Conservation (phyloP, 1,140 invertebrate species). For the Drosophila ercepeae region DNA sequence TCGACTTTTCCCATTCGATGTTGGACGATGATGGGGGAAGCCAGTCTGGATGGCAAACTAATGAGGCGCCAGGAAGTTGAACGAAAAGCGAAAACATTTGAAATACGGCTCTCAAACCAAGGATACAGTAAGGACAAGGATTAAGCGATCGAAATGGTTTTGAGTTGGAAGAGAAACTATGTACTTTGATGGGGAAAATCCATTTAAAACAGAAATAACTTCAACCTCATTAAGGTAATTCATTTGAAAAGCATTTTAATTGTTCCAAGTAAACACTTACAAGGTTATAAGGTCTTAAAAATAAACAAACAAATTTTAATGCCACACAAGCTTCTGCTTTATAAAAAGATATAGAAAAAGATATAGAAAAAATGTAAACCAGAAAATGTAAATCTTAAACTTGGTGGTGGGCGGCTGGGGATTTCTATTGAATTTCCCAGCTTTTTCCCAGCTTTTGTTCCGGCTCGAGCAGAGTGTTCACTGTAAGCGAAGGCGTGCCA, state of each 20-base stretch:
- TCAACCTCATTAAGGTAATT: background rate
- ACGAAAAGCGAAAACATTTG: slow-evolving; percentile 22
- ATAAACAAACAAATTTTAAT: background rate
- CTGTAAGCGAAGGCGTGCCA: slow-evolving; percentile 58
- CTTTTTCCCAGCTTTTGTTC: slow-evolving; percentile 27
- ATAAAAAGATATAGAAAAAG: background rate
- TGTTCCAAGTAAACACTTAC: background rate
- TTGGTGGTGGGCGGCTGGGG: background rate
- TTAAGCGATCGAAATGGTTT: background rate
- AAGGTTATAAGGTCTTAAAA: background rate
- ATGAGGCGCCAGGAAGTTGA: slow-evolving; percentile 61
- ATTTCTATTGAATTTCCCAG: slow-evolving; percentile 18
- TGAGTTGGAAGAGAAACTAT: background rate
- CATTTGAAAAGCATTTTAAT: background rate
- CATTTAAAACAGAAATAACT: background rate
- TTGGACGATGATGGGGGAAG: too few species aligned
- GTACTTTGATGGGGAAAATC: background rate
- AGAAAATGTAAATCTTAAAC: slow-evolving; percentile 14
- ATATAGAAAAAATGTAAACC: background rate
- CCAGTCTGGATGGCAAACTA: slow-evolving; percentile 51
- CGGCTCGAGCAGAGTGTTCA: slow-evolving; percentile 22
- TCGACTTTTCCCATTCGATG: background rate
- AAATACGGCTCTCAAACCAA: slow-evolving; percentile 24
- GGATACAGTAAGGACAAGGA: slow-evolving; percentile 7
- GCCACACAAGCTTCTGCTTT: background rate